These are phyloP conservation scores for Cacoxenus indagator DNA, from an alignment of 2,888 invertebrate genomes.

Conservation along the genomic window DNA sequence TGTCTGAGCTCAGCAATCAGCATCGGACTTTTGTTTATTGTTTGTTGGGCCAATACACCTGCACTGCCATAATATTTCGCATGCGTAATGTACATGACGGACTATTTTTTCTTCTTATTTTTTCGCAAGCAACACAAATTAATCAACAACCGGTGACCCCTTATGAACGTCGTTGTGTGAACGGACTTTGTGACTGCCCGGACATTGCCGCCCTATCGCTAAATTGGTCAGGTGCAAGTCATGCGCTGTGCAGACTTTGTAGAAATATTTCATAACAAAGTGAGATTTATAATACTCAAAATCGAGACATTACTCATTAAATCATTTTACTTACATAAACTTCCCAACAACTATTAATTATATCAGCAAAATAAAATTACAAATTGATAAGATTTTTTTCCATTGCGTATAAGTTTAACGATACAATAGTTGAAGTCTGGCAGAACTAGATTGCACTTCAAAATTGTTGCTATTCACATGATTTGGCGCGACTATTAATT, in stretches of 20 bases:
- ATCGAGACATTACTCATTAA: background rate
- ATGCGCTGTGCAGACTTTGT: background rate
- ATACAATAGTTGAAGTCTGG: no score
- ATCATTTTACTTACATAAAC: no score
- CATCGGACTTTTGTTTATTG: background rate
- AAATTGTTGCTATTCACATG: background rate
- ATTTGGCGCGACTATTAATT: background rate
- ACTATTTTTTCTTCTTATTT: no score
- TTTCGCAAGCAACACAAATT: no score
- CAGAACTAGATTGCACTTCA: no score
- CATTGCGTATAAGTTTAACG: background rate
- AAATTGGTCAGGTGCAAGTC: background rate
- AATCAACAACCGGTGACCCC: no score
- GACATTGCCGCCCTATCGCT: background rate
- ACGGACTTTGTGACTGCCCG: no score
- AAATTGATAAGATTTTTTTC: background rate
- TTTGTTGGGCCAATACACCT: background rate
- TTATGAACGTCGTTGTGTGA: no score
- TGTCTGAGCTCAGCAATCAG: constrained; percentile 4
- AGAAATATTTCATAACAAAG: background rate
- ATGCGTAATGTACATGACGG: background rate
- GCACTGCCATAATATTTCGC: no score
- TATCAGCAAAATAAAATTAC: background rate
- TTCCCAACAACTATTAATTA: background rate
- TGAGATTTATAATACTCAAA: background rate